phyloP scores from a whole-genome alignment of 2,113 vertebrate genomes.

The Ivindomyrus marchei region DNA sequence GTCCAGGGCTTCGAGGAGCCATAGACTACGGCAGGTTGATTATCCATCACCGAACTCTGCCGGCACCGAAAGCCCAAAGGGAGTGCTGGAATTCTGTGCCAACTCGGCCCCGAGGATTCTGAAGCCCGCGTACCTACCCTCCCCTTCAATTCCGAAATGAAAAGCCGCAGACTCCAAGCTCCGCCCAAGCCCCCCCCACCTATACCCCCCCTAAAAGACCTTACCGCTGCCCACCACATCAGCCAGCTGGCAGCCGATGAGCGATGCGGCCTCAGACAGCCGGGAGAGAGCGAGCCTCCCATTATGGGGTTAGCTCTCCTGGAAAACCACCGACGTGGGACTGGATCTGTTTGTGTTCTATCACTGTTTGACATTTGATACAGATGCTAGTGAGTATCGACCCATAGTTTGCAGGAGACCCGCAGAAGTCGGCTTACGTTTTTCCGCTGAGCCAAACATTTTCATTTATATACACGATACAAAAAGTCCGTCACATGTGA shows the following conservation, averaged over 20 bases:
- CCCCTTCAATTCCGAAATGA: not conserved
- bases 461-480: not conserved
- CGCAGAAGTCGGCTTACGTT: not conserved
- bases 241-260: constrained; percentile 56
- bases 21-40: not conserved
- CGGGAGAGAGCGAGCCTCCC: constrained; percentile 59
- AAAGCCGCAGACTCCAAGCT: constrained; percentile 7
- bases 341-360: not conserved
- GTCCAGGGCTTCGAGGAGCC: not conserved
- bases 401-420: not conserved
- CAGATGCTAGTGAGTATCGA: not conserved
- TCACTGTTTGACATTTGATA: not conserved
- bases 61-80: not conserved
- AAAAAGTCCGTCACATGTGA: not conserved
- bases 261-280: constrained; percentile 53
- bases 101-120: not conserved
- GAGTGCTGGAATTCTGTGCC: not conserved
- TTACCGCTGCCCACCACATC: constrained; percentile 33
- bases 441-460: not conserved
- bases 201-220: constrained; percentile 23
- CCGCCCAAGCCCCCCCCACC: not conserved
- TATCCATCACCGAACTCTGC: not conserved
- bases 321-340: not conserved
- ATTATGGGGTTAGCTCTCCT: constrained; percentile 9
- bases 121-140: not conserved